Evolutionary conservation across 2,888 invertebrate species (phyloP), one percentile per base, ranked within the genome.

Genomic region (Neocrepidodera transversa): DNA sequence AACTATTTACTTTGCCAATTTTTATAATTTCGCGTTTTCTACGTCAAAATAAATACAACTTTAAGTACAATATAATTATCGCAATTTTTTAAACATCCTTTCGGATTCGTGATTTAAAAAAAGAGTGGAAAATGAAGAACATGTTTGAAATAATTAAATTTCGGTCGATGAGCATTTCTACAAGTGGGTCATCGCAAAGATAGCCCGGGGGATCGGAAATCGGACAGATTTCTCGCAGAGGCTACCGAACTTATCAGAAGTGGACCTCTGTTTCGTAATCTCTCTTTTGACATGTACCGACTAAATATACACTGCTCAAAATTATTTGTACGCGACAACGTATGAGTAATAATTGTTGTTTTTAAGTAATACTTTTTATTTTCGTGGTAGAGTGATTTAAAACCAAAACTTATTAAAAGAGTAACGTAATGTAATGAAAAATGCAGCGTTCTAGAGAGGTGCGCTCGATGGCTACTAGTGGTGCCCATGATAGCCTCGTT

Each of bases 211-310:
- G 35, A 18, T 23, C 62, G 62, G 62, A 62, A 62, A 52, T 62
- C 51, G 47, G 54, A 23, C 47, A 58, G 54, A 62, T 62, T 55
- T 62, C 58, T 55, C 58, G 51, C n/a, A n/a, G 58, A 50, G 61
- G 50, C 54, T 62, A 55, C 58, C 61, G 54, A 58, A 62, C 62
- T 23, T 55, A 50, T 42, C 36, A 52, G 49, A 50, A 36, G 47
- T 59, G 50, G 36, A 50, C 50, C 36, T 50, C 48, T 17, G 11
- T 48, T 48, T 50, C 23, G 20, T 50, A 32, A 50, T 32, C 36
- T 20, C 14, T 38, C 36, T 11, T 50, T 49, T 35, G 10, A 30
- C 14, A 17, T 40, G 6, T n/a, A 40, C 40, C 40, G 40, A 32
- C 28, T 10, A 10, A 10, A 6, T 10, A 10, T 28, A 28, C 28